phyloP scores from a whole-genome alignment of 2,797 vertebrate genomes.

The Danionella dracula region DNA sequence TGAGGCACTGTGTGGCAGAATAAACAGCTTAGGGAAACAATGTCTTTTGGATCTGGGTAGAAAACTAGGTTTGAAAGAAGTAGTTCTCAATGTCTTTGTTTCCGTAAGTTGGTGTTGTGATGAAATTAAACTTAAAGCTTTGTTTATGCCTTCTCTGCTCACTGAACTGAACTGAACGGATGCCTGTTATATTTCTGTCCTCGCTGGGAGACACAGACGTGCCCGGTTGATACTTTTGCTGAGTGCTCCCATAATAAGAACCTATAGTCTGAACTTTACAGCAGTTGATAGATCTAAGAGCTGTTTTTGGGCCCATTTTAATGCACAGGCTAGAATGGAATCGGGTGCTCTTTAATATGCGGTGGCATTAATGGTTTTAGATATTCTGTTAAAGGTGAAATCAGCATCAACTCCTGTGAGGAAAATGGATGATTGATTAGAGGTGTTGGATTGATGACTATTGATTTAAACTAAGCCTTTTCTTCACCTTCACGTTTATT shows the following conservation, averaged over 20 bases:
- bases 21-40: not conserved
- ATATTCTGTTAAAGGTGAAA: not conserved
- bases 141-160: constrained; percentile 15
- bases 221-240: not conserved
- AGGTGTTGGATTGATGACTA: not conserved
- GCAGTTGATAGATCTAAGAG: constrained; percentile 9
- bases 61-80: too few relatives aligned
- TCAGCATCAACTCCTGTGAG: not conserved
- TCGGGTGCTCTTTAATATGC: too few relatives aligned
- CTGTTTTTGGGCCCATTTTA: constrained; percentile 22
- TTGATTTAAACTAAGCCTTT: not conserved
- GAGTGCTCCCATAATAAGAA: constrained; percentile 36
- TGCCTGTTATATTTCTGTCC: constrained; percentile 22
- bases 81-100: too few relatives aligned
- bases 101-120: too few relatives aligned
- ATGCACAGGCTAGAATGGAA: too few relatives aligned
- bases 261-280: not conserved
- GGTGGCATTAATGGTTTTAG: too few relatives aligned
- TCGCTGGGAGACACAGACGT: constrained; percentile 29
- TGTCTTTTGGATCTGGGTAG: too few relatives aligned
- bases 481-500: too few relatives aligned
- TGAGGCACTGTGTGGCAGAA: not conserved
- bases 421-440: not conserved
- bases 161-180: constrained; percentile 12
- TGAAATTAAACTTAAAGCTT: not conserved